Percentiles rank a stretch among this genome's conserved stretches.
phyloP scores from a whole-genome alignment of 2,797 vertebrate species.

The Lepus oiostolus region DNA sequence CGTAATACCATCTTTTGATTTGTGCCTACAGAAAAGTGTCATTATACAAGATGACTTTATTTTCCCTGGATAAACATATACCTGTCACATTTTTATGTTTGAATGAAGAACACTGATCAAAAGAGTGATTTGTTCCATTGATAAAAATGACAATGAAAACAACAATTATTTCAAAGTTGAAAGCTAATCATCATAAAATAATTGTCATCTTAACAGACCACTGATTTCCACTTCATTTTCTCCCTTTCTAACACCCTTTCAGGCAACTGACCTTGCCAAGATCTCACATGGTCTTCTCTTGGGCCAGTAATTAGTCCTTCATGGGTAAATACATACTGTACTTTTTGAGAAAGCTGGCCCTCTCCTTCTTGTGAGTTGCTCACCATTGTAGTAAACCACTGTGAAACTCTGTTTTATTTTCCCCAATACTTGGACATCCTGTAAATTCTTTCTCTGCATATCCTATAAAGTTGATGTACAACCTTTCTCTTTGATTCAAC shows the following conservation, averaged over 20 bases:
- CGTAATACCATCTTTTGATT: neutral
- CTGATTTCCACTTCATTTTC: neutral
- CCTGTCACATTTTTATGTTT: constrained; percentile 29
- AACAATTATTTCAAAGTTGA: constrained; percentile 37
- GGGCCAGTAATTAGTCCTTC: neutral
- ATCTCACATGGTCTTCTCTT: neutral
- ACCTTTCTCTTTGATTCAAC: neutral
- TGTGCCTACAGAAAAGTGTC: neutral
- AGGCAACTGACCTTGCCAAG: neutral
- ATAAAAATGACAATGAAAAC: constrained; percentile 12
- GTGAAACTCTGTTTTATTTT: neutral
- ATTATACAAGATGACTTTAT: neutral
- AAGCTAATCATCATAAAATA: constrained; percentile 60
- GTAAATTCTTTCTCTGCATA: neutral
- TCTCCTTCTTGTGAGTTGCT: neutral
- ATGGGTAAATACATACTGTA: neutral
- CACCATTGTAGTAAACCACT: neutral
- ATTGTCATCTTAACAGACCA: constrained; percentile 7
- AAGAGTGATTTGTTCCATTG: neutral
- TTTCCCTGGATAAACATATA: neutral
- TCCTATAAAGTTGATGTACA: neutral
- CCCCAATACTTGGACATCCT: neutral
- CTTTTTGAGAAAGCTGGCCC: neutral
- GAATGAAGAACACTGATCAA: neutral
- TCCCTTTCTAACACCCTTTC: neutral